These are phyloP conservation scores for Hetaerina americana DNA, from an alignment of 1,140 invertebrate species.

Conservation along the genomic window DNA sequence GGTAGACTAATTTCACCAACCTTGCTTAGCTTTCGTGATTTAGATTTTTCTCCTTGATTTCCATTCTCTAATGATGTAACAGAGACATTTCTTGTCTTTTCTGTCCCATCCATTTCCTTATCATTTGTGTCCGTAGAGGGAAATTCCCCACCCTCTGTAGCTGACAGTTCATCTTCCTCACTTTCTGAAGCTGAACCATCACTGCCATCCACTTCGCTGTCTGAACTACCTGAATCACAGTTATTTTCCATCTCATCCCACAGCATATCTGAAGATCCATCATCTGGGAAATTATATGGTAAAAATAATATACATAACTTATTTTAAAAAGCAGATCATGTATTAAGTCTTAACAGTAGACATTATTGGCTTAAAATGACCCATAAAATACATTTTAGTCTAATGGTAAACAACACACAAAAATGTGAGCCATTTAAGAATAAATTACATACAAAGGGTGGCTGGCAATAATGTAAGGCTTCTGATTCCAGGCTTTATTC, in stretches of 20 bases:
- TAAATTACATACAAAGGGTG: no score
- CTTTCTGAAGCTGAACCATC: neutral
- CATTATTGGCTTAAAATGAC: no score
- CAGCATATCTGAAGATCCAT: neutral
- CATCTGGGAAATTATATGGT: neutral
- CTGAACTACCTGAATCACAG: neutral
- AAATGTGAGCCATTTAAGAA: no score
- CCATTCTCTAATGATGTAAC: neutral
- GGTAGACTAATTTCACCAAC: neutral
- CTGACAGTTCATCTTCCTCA: neutral
- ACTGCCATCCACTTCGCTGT: neutral
- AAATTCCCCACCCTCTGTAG: neutral
- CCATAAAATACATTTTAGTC: no score
- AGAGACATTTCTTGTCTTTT: neutral
- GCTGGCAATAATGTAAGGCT: no score
- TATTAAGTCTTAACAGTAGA: no score
- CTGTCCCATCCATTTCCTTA: neutral
- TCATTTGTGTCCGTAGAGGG: neutral
- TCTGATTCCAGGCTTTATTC: no score
- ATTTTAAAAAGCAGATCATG: no score
- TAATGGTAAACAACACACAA: no score
- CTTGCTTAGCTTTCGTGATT: neutral
- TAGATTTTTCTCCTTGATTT: neutral
- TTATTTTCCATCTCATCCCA: neutral
- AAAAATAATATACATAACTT: no score